phyloP scores from a whole-genome alignment of 2,113 vertebrate genomes.

The Raja brachyura region DNA sequence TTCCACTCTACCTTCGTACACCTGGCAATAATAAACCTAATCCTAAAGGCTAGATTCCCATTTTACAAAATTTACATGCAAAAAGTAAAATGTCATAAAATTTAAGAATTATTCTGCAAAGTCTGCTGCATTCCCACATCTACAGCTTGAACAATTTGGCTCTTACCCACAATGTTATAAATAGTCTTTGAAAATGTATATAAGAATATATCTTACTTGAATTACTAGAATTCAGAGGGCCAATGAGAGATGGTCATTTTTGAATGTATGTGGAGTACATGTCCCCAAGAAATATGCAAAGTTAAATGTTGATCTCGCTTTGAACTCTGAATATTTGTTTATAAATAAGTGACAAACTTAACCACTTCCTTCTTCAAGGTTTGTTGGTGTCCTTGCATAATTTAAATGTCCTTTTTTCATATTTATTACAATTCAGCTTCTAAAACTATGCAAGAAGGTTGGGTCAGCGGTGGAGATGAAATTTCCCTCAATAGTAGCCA shows the following conservation, averaged over 20 bases:
- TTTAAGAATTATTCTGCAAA: not conserved
- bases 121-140: not conserved
- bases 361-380: not conserved
- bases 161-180: not conserved
- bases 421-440: slow-evolving; percentile 63
- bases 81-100: not conserved
- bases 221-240: too few species aligned
- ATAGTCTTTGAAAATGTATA: too few species aligned
- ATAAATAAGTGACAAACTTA: not conserved
- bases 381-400: not conserved
- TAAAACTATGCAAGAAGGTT: slow-evolving; percentile 98
- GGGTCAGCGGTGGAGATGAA: slow-evolving; percentile 85
- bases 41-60: too few species aligned
- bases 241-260: too few species aligned
- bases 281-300: not conserved
- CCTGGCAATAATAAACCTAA: too few species aligned
- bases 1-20: too few species aligned
- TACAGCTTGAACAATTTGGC: not conserved
- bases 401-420: not conserved
- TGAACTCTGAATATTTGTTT: not conserved
- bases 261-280: not conserved
- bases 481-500: slow-evolving; percentile 70
- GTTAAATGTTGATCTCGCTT: not conserved
- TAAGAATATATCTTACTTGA: too few species aligned
- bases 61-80: not conserved